Percentiles rank a stretch among this genome's conserved stretches.
These are phyloP conservation scores for Schizotus pectinicornis DNA, from an alignment of 2,888 invertebrate genomes.

Conservation along the genomic window DNA sequence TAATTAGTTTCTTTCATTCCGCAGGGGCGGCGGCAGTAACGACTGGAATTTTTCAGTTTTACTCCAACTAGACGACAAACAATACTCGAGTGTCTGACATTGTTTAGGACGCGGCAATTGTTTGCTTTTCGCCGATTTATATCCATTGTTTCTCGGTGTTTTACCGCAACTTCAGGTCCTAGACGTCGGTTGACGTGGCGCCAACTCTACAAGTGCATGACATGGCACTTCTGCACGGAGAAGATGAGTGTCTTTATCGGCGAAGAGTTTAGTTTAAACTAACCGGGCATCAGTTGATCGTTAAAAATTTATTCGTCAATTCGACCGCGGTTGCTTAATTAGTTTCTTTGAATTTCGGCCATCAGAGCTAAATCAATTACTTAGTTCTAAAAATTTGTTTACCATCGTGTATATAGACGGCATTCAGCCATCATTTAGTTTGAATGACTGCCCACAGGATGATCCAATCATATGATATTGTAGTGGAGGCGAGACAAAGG, in stretches of 20 bases:
- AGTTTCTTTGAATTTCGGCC: no score
- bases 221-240: constrained; percentile 16
- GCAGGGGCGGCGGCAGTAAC: constrained; percentile 2
- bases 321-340: no score
- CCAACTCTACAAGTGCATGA: constrained; percentile 35
- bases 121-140: constrained; percentile 21
- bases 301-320: no score
- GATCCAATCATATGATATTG: constrained; percentile 41
- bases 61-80: constrained; percentile 4
- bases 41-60: not conserved
- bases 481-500: constrained; percentile 44
- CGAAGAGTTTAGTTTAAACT: not conserved
- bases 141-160: constrained; percentile 21
- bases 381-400: no score
- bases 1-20: constrained; percentile 2
- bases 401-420: not conserved
- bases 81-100: constrained; percentile 12
- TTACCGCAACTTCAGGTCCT: constrained; percentile 12
- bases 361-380: no score
- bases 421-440: constrained; percentile 19
- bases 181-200: constrained; percentile 30
- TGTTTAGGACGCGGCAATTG: constrained; percentile 22
- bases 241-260: not conserved
- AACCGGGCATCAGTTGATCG: no score
- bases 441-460: constrained; percentile 37